Base-by-base conservation (phyloP, 2,888 invertebrate genomes). In the Lasioglossum lativentre region DNA sequence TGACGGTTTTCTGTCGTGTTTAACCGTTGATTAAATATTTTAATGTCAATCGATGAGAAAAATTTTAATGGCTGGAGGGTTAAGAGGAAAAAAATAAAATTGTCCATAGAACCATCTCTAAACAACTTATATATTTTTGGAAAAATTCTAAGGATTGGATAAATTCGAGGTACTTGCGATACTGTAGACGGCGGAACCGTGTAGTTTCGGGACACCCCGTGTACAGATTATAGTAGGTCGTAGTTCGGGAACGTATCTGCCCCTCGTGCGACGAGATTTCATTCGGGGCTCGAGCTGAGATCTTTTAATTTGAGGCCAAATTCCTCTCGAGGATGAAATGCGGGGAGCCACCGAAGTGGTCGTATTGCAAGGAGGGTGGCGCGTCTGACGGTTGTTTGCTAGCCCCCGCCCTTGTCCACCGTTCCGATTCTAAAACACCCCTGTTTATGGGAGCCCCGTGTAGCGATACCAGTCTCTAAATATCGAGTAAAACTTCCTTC, bases 271-370 rank as follows among this genome's bases (percentile, higher is more conserved):
- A 87, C 82, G 90, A 90, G 91, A 92, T 92, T 92, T 92, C 89
- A 91, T 91, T 92, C 93, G 90, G 90, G 90, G 91, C 86, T 83
- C 91, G 88, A 88, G 91, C 92, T 87, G 93, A 94, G 94, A 95
- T 95, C 94, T 94, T 94, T 95, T 95, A 95, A 95, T 95, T 95
- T 94, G 93, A 93, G 93, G 91, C 93, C 91, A 93, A 94, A 94
- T 94, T 94, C 94, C 94, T 93, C 93, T 94, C 91, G 92, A 94
- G 94, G 93, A 92, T 93, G 92, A 92, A 93, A 92, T 89, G 92
- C 91, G 93, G 93, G 93, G 92, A 93, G 91, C 93, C 93, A 91
- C 91, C 89, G 92, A 92, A 93, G 93, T 92, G 93, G 88, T 91
- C 90, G 93, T 91, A 93, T 92, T 92, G 92, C 91, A 89, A 90